A percentile compares a stretch with the other conserved stretches of the same genome.
phyloP scores from a whole-genome alignment of 2,113 vertebrate species.

The Larimichthys polyactis region DNA sequence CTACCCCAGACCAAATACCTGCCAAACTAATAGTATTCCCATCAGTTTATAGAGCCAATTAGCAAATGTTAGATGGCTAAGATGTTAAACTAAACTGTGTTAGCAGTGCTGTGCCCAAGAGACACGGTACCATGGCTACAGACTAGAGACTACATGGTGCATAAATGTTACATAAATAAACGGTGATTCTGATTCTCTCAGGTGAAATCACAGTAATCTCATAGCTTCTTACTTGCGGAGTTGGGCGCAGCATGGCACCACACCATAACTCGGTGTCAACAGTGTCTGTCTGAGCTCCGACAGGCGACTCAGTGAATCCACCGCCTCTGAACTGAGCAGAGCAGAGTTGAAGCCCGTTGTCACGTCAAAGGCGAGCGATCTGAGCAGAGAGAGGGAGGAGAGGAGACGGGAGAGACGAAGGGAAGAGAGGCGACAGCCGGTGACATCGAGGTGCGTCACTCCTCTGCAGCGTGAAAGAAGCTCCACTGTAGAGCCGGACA shows the following conservation, averaged over 20 bases:
- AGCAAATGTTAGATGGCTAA: too few relatives aligned
- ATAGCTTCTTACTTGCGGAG: slow-evolving; percentile 86
- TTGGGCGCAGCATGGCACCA: slow-evolving; percentile 94
- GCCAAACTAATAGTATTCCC: too few relatives aligned
- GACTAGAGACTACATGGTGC: too few relatives aligned
- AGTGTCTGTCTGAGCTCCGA: slow-evolving; percentile 94
- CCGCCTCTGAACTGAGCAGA: slow-evolving; percentile 91
- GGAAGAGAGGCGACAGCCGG: slow-evolving; percentile 91
- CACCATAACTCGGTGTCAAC: slow-evolving; percentile 92
- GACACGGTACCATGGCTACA: too few relatives aligned
- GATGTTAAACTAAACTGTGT: too few relatives aligned
- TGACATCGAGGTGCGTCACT: slow-evolving; percentile 92
- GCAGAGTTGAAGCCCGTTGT: slow-evolving; percentile 89
- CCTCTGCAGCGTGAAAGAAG: slow-evolving; percentile 87
- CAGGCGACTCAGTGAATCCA: slow-evolving; percentile 90
- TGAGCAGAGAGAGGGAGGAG: slow-evolving; percentile 86
- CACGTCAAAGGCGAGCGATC: slow-evolving; percentile 92
- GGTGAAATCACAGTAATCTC: not conserved
- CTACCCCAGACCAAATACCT: too few relatives aligned
- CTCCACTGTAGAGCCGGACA: slow-evolving; percentile 88
- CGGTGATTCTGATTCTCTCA: not conserved
- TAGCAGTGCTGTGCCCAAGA: too few relatives aligned
- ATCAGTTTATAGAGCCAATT: too few relatives aligned
- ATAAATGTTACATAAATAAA: not conserved
- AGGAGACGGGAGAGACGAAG: slow-evolving; percentile 92